A percentile compares a stretch with the other conserved stretches of the same genome.
Conservation (phyloP, 1,140 invertebrate genomes). For the Frieseomelitta varia region DNA sequence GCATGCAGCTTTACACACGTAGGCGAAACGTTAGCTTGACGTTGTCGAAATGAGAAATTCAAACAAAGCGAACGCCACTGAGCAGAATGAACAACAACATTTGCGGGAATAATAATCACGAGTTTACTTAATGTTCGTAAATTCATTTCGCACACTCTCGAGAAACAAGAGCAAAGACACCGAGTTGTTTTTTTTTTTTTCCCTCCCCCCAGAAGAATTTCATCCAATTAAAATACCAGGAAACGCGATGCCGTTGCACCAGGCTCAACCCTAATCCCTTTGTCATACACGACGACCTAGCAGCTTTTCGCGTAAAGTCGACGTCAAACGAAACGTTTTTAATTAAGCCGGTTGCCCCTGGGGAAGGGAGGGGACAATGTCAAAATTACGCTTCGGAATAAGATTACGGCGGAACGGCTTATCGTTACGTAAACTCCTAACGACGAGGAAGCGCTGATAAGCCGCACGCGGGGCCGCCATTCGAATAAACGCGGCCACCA, state of each 20-base stretch:
- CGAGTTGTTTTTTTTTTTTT: too few relatives aligned
- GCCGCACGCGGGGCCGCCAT: background rate
- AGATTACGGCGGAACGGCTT: background rate
- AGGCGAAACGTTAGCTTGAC: too few relatives aligned
- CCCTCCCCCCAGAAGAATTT: too few relatives aligned
- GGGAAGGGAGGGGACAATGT: background rate
- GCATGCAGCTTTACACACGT: too few relatives aligned
- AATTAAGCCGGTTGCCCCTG: background rate
- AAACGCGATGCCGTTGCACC: background rate
- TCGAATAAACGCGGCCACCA: constrained; percentile 24
- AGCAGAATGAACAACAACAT: too few relatives aligned
- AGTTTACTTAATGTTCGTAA: too few relatives aligned
- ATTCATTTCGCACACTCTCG: too few relatives aligned
- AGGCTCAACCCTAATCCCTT: background rate
- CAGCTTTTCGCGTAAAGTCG: background rate
- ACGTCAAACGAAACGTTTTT: constrained; percentile 24
- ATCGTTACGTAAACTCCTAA: constrained; percentile 23
- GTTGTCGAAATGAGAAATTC: too few relatives aligned
- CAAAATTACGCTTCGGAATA: background rate
- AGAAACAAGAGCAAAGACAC: background rate
- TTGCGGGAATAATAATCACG: too few relatives aligned
- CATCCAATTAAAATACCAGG: background rate
- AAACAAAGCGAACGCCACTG: too few relatives aligned
- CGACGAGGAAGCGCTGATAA: background rate
- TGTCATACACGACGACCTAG: background rate